phyloP scores from a whole-genome alignment of 2,888 invertebrate genomes.

The Lepidonotus clava region DNA sequence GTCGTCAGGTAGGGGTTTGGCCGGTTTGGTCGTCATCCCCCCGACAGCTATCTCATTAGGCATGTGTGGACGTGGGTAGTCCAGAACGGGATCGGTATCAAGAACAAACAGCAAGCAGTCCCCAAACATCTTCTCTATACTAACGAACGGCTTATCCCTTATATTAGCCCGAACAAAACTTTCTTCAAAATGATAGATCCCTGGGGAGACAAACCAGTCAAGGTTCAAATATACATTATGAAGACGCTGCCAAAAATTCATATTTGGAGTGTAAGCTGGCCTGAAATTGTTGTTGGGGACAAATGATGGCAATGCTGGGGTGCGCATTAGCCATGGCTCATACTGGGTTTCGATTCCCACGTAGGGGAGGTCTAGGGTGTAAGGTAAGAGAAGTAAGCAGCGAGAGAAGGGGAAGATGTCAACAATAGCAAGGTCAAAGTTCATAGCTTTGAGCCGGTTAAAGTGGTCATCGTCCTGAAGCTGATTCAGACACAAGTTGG shows the following conservation, averaged over 20 bases:
- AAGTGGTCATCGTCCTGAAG: background rate
- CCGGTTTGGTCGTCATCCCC: background rate
- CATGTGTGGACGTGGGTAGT: background rate
- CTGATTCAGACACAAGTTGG: background rate
- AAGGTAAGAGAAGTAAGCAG: background rate
- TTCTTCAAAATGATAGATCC: background rate
- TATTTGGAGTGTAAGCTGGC: background rate
- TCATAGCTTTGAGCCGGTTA: background rate
- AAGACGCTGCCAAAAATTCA: background rate
- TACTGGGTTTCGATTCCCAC: background rate
- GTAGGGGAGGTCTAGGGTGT: background rate
- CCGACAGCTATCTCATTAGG: background rate
- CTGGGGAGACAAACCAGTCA: background rate
- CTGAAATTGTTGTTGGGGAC: background rate
- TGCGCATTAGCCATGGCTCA: constrained; percentile 43
- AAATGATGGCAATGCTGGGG: constrained; percentile 6
- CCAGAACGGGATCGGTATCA: background rate
- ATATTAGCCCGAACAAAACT: background rate
- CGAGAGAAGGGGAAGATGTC: constrained; percentile 4
- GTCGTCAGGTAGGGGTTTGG: background rate
- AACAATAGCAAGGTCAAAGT: constrained; percentile 29
- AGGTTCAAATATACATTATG: background rate
- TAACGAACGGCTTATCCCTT: background rate
- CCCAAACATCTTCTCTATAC: background rate
- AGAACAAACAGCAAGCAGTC: background rate